Evolutionary conservation across 2,113 vertebrate genomes (phyloP).

Genomic region (Podilymbus podiceps): DNA sequence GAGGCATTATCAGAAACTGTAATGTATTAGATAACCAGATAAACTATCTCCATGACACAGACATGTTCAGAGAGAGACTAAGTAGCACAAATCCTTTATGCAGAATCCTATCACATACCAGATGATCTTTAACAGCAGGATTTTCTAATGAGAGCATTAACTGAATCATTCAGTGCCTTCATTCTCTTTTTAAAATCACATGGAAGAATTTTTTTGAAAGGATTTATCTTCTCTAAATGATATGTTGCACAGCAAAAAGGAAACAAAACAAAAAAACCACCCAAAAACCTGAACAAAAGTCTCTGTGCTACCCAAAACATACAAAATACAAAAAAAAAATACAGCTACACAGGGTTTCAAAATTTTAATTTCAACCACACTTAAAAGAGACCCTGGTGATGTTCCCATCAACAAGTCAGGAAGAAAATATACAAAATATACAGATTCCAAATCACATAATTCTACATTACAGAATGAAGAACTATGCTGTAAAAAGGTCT

Average conservation of each 20-base stretch:
- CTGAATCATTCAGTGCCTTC: not conserved
- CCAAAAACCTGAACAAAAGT: not conserved
- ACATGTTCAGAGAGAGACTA: not conserved
- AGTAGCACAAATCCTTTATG: slow-evolving; percentile 3
- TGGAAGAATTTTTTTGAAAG: not conserved
- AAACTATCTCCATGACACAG: slow-evolving; percentile 6
- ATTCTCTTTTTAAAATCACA: not conserved
- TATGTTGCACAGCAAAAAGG: not conserved
- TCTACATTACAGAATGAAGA: not conserved
- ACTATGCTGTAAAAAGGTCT: not conserved
- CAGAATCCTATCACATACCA: not conserved
- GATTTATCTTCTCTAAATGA: not conserved
- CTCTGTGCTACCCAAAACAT: not conserved
- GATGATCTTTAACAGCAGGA: slow-evolving; percentile 21
- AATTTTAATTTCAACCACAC: not conserved
- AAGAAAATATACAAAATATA: not conserved
- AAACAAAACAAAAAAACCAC: not conserved
- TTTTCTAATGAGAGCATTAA: slow-evolving; percentile 37
- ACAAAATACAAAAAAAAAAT: not conserved
- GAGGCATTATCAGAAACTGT: not conserved
- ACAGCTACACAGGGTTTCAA: not conserved
- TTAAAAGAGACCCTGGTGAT: not conserved
- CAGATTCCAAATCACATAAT: not conserved
- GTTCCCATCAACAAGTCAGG: not conserved
- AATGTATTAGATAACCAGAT: slow-evolving; percentile 6